Evolutionary conservation across 2,888 invertebrate species (phyloP), one percentile per base, ranked within the genome.

Genomic region (Parasteatoda lunata): DNA sequence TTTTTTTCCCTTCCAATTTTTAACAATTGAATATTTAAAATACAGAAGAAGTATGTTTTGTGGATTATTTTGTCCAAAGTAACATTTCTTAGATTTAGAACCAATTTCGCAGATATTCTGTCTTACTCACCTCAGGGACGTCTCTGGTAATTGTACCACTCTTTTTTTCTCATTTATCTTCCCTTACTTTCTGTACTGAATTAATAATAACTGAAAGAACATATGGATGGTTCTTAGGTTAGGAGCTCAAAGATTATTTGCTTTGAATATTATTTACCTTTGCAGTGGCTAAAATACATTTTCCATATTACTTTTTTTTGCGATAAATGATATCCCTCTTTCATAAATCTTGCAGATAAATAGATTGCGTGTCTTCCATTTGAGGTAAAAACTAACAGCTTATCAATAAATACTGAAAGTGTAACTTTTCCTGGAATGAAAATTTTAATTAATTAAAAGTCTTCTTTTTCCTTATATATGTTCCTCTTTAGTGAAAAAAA

Each of bases 121-220:
- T 64, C 49, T 51, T 30, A 8, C 70, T 48, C 11, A 49, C 84
- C 84, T 77, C 30, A 59, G 79, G 75, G 84, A 85, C 70, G 70
- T 76, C 65, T 9, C 79, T 48, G 47, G 79, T 85, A 85, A 85
- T 85, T 85, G 79, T 78, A 85, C 66, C 68, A 75, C 52, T 54
- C 76, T 75, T 79, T 71, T 30, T 76, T 65, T 5, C 65, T 69
- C 84, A 79, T 85, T 85, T 85, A 85, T 85, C 84, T 68, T 77
- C 48, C 65, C 77, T 79, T 85, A 79, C 79, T 54, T 54, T 66
- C 68, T 30, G 49, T 66, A 52, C 75, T 85, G 84, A 78, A 79
- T 85, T 85, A 85, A 79, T 85, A 85, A 85, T 85, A 85, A 85
- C 84, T 76, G 75, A 73, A 64, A 69, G 30, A 76, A 59, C 15